Evolutionary conservation across 2,797 vertebrate species (phyloP).

Genomic region (Hippopotamyrus pictus): DNA sequence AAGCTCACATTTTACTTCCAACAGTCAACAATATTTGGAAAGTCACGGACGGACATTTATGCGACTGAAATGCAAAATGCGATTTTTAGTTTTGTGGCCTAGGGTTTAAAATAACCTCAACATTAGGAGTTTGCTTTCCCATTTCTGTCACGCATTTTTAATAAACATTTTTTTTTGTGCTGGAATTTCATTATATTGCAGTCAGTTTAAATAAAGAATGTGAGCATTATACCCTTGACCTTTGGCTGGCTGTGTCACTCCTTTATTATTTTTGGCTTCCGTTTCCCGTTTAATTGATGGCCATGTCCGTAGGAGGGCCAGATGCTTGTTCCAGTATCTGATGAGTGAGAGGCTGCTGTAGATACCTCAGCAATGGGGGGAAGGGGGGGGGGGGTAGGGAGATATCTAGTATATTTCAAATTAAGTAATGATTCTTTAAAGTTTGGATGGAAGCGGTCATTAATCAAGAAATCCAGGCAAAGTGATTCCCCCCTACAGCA

Average conservation of each 20-base stretch:
- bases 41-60: neutral
- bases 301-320: neutral
- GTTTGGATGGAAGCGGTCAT: neutral
- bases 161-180: neutral
- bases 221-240: conserved; percentile 12
- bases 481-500: neutral
- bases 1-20: neutral
- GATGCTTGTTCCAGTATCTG: conserved; percentile 4
- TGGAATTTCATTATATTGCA: neutral
- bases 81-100: neutral
- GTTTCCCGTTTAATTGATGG: neutral
- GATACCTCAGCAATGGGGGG: conserved; percentile 41
- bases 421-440: conserved; percentile 23
- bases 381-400: conserved; percentile 25
- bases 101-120: neutral
- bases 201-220: neutral
- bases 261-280: neutral
- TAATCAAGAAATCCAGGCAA: neutral
- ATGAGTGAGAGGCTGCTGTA: neutral
- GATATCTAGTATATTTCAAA: conserved; percentile 25
- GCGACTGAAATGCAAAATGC: neutral
- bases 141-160: neutral
- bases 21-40: neutral
- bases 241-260: neutral
- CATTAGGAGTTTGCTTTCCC: neutral